These are phyloP conservation scores for Siniperca undulata DNA, from an alignment of 2,797 vertebrate species.

Conservation along the genomic window DNA sequence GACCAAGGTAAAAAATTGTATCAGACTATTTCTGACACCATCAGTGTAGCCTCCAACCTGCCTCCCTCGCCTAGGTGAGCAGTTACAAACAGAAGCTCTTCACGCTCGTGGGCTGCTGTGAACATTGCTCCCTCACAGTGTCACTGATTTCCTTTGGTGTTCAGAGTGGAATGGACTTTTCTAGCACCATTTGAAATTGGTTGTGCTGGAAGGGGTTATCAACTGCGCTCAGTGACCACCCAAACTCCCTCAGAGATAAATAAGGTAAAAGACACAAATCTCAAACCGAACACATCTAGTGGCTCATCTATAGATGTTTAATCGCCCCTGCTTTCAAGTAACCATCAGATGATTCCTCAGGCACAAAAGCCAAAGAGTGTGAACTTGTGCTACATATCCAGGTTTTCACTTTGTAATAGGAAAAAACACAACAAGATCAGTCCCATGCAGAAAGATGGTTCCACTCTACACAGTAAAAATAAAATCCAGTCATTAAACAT, in stretches of 20 bases:
- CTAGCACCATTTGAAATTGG: constrained; percentile 79
- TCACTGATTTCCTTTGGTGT: constrained; percentile 76
- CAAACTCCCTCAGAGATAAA: background rate
- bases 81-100: background rate
- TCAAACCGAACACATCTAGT: background rate
- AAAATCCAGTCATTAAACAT: no score
- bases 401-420: no score
- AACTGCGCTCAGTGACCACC: background rate
- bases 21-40: background rate
- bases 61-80: background rate
- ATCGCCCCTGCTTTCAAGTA: no score
- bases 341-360: no score
- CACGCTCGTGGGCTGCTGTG: background rate
- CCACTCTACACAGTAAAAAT: no score
- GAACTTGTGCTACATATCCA: no score
- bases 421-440: no score
- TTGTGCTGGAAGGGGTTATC: constrained; percentile 57
- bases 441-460: no score
- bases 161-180: constrained; percentile 70
- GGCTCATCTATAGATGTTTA: background rate
- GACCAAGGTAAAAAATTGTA: no score
- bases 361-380: no score
- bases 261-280: background rate
- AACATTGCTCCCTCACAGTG: constrained; percentile 17
- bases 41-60: background rate